These are phyloP conservation scores for Esperia sulphurella DNA, from an alignment of 2,888 invertebrate species.

Conservation along the genomic window DNA sequence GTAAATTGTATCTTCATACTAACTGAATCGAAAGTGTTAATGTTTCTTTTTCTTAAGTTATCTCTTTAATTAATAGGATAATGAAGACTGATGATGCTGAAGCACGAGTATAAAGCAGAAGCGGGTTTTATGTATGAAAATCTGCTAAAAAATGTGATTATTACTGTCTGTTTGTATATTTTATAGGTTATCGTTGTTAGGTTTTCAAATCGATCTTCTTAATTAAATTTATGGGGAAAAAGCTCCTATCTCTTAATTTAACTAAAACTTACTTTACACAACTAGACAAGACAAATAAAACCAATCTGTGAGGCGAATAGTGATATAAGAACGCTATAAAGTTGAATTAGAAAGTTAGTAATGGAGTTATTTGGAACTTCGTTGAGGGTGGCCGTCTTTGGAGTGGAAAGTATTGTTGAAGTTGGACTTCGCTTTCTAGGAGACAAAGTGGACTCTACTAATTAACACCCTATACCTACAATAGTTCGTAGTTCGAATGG, in stretches of 20 bases:
- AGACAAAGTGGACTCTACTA: constrained; percentile 4
- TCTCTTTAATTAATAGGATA: constrained; percentile 3
- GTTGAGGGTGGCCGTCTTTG: constrained; percentile 17
- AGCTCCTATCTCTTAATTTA: no score
- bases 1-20: constrained; percentile 38
- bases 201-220: no score
- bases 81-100: not conserved
- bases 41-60: constrained; percentile 34
- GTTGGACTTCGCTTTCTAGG: constrained; percentile 19
- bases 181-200: no score
- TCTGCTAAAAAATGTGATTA: no score
- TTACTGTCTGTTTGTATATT: no score
- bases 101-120: not conserved
- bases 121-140: no score
- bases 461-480: not conserved
- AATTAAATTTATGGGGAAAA: no score
- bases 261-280: not conserved
- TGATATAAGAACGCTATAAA: constrained; percentile 12
- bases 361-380: constrained; percentile 48
- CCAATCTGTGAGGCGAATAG: constrained; percentile 4
- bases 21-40: constrained; percentile 46
- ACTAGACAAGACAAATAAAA: not conserved
- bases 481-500: not conserved
- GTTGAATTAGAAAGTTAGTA: constrained; percentile 43
- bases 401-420: constrained; percentile 35